Conservation (phyloP, 2,113 vertebrate species). For the Bubo blakistoni region DNA sequence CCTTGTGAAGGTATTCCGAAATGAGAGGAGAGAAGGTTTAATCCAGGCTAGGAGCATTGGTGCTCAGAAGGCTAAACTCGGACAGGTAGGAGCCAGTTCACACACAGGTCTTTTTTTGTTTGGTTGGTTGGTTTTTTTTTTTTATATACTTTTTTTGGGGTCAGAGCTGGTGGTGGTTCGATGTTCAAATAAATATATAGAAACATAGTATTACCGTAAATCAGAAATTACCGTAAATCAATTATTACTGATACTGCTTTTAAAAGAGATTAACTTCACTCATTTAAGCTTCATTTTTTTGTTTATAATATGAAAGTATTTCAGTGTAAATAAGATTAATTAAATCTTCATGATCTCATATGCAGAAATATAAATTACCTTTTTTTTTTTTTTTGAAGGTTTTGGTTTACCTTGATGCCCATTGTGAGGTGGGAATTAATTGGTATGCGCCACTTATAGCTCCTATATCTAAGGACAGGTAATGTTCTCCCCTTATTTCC, state of each 20-base stretch:
- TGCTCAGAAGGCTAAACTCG: conserved; percentile 89
- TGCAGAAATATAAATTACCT: not conserved
- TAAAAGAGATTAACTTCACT: not conserved
- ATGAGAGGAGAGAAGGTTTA: conserved; percentile 94
- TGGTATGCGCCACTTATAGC: conserved; percentile 95
- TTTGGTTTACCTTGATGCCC: conserved; percentile 95
- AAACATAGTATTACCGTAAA: not conserved
- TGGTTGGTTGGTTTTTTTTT: too few species aligned
- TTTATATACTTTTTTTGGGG: fast-evolving
- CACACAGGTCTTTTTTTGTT: not conserved
- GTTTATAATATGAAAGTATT: not conserved
- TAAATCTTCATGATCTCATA: not conserved
- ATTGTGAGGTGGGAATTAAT: conserved; percentile 96
- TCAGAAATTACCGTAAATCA: too few species aligned
- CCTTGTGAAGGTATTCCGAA: conserved; percentile 93
- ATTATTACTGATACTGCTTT: not conserved
- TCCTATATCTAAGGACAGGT: conserved; percentile 98
- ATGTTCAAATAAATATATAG: not conserved
- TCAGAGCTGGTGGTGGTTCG: not conserved
- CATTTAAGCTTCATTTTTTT: not conserved
- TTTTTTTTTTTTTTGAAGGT: conserved; percentile 79
- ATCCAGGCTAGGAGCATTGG: conserved; percentile 98
- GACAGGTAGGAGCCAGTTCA: conserved; percentile 80
- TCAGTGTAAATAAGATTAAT: not conserved
- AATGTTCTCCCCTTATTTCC: conserved; percentile 51